Conservation (phyloP, 2,888 invertebrate genomes). For the Doris montereyensis region DNA sequence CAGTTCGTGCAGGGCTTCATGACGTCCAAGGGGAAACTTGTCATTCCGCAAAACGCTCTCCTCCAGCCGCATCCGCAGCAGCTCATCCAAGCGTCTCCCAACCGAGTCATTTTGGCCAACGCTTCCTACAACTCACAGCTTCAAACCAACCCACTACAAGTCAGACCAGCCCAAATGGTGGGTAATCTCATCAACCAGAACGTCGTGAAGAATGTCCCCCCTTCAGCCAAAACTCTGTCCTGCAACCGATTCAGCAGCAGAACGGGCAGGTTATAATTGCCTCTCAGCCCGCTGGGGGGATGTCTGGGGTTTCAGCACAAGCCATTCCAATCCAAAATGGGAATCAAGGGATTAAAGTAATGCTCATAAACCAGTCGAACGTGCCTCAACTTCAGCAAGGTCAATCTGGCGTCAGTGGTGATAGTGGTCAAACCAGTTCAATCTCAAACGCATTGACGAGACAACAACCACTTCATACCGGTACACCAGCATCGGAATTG, state of each 20-base stretch:
- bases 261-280: no score
- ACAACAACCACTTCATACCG: background rate
- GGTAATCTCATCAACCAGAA: no score
- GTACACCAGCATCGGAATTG: slow-evolving; percentile 43
- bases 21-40: slow-evolving; percentile 35
- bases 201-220: no score
- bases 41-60: slow-evolving; percentile 39
- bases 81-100: background rate
- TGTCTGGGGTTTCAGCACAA: no score
- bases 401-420: background rate
- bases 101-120: background rate
- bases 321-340: background rate
- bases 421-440: background rate
- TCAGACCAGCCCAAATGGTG: no score
- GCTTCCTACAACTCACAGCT: background rate
- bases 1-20: slow-evolving; percentile 40
- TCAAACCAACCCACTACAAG: background rate
- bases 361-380: slow-evolving; percentile 18
- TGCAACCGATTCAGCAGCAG: no score
- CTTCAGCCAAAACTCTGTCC: no score
- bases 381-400: background rate
- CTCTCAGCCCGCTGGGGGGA: no score
- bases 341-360: slow-evolving; percentile 25
- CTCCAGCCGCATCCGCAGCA: slow-evolving; percentile 26
- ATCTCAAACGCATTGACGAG: background rate